Conservation (phyloP, 2,888 invertebrate species). For the Phymatocera aterrima region DNA sequence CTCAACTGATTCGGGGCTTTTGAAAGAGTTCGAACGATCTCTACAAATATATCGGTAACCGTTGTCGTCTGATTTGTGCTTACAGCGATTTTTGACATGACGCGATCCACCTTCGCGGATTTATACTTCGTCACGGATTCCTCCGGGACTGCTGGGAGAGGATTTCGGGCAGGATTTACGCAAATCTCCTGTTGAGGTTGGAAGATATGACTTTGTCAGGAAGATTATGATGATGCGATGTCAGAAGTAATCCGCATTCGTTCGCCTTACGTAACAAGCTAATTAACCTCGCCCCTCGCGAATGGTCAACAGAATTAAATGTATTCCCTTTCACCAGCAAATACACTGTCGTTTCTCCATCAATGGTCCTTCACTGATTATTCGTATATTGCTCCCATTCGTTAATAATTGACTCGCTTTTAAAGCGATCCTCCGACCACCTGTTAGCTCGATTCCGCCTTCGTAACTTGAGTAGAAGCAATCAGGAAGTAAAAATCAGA, state of each 20-base stretch:
- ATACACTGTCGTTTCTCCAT: not conserved
- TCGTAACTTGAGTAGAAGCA: too few relatives aligned
- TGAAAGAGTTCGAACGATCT: too few relatives aligned
- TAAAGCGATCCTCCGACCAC: too few relatives aligned
- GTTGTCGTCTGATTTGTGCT: conserved; percentile 46
- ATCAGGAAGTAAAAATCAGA: not conserved
- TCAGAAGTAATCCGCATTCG: not conserved
- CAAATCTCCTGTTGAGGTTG: conserved; percentile 68
- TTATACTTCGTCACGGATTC: conserved; percentile 72
- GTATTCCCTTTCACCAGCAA: not conserved
- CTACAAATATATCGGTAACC: not conserved
- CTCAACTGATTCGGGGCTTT: too few relatives aligned
- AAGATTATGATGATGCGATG: not conserved
- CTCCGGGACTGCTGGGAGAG: conserved; percentile 71
- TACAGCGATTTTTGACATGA: conserved; percentile 69
- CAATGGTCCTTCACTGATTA: not conserved
- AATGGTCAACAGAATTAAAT: not conserved
- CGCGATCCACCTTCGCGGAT: conserved; percentile 65
- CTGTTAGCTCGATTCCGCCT: too few relatives aligned
- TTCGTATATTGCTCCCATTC: too few relatives aligned
- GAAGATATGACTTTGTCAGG: not conserved
- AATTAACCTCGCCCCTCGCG: not conserved
- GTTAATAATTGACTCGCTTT: too few relatives aligned
- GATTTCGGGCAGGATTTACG: conserved; percentile 73
- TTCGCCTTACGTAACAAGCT: not conserved